phyloP scores from a whole-genome alignment of 2,888 invertebrate species.

The Campopleginae sp. region DNA sequence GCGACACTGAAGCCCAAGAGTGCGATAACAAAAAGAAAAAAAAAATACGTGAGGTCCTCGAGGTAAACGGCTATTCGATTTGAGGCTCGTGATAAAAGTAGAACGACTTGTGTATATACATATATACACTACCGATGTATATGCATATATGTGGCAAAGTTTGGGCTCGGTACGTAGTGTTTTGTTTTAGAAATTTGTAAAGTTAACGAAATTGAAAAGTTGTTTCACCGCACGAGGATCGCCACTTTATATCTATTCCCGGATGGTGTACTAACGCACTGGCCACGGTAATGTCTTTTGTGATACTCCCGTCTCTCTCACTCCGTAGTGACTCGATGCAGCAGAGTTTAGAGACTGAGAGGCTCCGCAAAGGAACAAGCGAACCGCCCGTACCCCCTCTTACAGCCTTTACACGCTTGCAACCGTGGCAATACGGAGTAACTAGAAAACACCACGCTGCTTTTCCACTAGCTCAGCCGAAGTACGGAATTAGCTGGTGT shows the following conservation, averaged over 20 bases:
- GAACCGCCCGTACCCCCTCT: slow-evolving; percentile 81
- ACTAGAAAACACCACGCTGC: not conserved
- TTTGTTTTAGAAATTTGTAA: slow-evolving; percentile 1
- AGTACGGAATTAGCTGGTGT: no score
- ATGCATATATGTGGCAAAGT: not conserved
- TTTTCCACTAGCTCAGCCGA: not conserved
- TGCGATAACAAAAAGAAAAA: slow-evolving; percentile 36
- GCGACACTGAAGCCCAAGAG: slow-evolving; percentile 24
- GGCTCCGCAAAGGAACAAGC: slow-evolving; percentile 75
- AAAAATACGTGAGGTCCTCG: slow-evolving; percentile 24
- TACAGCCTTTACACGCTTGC: not conserved
- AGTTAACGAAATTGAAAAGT: slow-evolving; percentile 6
- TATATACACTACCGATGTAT: slow-evolving; percentile 14
- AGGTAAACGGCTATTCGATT: slow-evolving; percentile 39
- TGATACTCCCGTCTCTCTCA: slow-evolving; percentile 52
- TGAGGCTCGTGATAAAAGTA: slow-evolving; percentile 44
- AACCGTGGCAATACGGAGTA: not conserved
- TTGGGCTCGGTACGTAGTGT: not conserved
- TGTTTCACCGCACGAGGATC: slow-evolving; percentile 31
- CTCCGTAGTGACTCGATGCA: slow-evolving; percentile 80
- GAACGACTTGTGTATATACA: slow-evolving; percentile 9
- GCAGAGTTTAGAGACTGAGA: slow-evolving; percentile 82
- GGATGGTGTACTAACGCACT: slow-evolving; percentile 39
- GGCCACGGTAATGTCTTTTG: slow-evolving; percentile 15
- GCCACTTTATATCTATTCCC: slow-evolving; percentile 34